These are phyloP conservation scores for Nyctereutes procyonoides DNA, from an alignment of 2,113 vertebrate genomes.

Conservation along the genomic window DNA sequence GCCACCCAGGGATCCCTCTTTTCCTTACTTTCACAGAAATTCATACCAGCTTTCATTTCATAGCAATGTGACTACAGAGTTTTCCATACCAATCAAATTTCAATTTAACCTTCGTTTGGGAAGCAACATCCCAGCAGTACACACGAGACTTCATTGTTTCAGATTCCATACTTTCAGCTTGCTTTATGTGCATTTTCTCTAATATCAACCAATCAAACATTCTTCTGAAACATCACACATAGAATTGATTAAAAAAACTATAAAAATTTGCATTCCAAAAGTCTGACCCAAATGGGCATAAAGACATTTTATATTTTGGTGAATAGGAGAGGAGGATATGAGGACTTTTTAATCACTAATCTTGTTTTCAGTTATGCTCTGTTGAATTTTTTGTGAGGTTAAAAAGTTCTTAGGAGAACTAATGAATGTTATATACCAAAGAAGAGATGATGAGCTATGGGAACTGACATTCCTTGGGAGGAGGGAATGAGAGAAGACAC, in stretches of 20 bases:
- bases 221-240: neutral
- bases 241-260: constrained; percentile 23
- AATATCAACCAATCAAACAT: neutral
- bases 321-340: neutral
- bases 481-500: neutral
- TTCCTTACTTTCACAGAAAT: neutral
- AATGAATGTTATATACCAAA: neutral
- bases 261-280: neutral
- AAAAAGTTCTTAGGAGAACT: neutral
- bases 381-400: neutral
- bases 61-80: neutral
- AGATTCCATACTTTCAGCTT: neutral
- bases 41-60: neutral
- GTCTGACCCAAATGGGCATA: neutral
- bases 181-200: neutral
- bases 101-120: neutral
- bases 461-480: neutral
- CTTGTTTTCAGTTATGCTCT: neutral
- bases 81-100: neutral
- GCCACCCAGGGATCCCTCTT: too few species aligned
- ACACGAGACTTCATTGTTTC: neutral
- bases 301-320: neutral
- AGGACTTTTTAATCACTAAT: neutral
- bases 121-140: neutral
- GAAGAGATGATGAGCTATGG: neutral